A percentile compares a stretch with the other conserved stretches of the same genome.
Conservation (phyloP, 2,113 vertebrate species). For the Hiodon tergisus region DNA sequence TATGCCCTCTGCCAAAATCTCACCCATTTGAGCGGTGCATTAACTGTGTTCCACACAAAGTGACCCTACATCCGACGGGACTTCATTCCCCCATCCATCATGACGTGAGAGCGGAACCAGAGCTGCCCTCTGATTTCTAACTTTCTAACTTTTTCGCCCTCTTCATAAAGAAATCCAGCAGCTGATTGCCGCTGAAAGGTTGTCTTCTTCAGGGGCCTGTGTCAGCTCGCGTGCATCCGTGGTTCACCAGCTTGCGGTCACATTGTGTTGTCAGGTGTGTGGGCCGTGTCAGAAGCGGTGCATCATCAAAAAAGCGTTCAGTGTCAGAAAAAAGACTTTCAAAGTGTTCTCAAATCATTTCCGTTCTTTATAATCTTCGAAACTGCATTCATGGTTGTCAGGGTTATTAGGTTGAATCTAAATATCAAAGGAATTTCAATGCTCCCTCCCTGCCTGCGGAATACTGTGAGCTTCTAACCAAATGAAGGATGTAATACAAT, state of each 20-base stretch:
- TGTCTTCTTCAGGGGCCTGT: background rate
- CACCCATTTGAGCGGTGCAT: background rate
- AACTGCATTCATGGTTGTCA: no score
- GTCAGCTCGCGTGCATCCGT: background rate
- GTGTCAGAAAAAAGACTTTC: no score
- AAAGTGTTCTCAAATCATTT: no score
- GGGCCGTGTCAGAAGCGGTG: background rate
- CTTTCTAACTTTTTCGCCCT: background rate
- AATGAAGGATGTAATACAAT: no score
- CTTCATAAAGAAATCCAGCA: background rate
- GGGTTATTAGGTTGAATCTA: no score
- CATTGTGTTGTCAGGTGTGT: background rate
- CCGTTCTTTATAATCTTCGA: no score
- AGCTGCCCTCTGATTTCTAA: background rate
- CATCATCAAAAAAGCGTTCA: background rate
- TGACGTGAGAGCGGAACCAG: background rate
- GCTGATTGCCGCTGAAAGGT: background rate
- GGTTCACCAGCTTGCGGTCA: background rate
- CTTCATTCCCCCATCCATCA: background rate
- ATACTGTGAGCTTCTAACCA: no score
- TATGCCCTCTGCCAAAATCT: background rate
- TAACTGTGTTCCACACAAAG: constrained; percentile 4
- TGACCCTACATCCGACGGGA: constrained; percentile 7
- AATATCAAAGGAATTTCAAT: no score
- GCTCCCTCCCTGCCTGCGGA: no score